Percentiles rank a stretch among this genome's conserved stretches.
Conservation (phyloP, 2,888 invertebrate genomes). For the Erebia epiphron region DNA sequence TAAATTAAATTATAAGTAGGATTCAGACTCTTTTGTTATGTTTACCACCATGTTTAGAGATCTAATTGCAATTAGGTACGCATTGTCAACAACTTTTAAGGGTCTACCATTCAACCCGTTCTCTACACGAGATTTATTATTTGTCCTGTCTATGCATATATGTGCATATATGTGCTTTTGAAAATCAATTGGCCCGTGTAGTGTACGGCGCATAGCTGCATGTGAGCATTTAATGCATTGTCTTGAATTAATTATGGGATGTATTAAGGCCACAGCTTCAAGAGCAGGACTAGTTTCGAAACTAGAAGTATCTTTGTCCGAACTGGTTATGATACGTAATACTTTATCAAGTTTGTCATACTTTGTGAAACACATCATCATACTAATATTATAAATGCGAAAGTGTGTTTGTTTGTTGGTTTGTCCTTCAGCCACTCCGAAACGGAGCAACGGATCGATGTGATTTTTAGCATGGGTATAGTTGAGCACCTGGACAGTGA, state of each 20-base stretch:
- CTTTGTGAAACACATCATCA: no score
- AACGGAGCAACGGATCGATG: no score
- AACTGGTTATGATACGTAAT: not conserved
- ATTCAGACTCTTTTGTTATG: not conserved
- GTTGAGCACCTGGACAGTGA: no score
- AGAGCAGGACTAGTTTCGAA: slow-evolving; percentile 36
- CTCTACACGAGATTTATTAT: slow-evolving; percentile 16
- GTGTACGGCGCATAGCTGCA: slow-evolving; percentile 27
- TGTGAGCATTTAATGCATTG: slow-evolving; percentile 39
- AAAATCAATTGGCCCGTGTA: slow-evolving; percentile 19
- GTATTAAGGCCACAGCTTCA: slow-evolving; percentile 38
- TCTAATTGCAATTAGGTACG: not conserved
- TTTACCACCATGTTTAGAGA: not conserved
- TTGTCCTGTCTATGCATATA: slow-evolving; percentile 33
- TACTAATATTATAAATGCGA: no score
- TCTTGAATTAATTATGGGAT: slow-evolving; percentile 41
- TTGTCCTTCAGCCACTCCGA: no score
- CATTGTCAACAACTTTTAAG: not conserved
- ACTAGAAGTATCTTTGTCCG: not conserved
- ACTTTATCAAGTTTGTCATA: not conserved
- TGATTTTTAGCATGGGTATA: no score
- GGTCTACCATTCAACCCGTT: not conserved
- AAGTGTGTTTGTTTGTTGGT: no score
- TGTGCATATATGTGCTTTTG: slow-evolving; percentile 32
- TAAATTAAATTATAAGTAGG: no score